Conservation (phyloP, 2,888 invertebrate species). For the Caenorhabditis parvicauda region DNA sequence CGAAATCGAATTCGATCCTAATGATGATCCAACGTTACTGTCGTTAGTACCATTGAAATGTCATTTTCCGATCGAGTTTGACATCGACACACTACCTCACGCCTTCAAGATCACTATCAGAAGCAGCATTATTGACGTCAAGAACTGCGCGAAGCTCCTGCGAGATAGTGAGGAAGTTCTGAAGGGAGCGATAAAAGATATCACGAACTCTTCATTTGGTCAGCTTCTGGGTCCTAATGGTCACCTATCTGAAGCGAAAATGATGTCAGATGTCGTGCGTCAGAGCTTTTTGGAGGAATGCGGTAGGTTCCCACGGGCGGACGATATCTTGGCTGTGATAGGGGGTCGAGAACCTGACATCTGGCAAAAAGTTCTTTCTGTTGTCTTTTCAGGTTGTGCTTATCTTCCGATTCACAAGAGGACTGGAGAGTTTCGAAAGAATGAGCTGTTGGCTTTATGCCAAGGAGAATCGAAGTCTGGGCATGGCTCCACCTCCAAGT, state of each 20-base stretch:
- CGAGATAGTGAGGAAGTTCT: not conserved
- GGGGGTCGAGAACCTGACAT: constrained; percentile 14
- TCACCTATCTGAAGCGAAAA: too few species aligned
- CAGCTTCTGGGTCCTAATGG: too few species aligned
- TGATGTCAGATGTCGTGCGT: not conserved
- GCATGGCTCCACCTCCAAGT: not conserved
- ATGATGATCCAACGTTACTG: constrained; percentile 29
- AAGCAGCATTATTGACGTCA: too few species aligned
- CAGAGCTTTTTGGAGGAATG: constrained; percentile 6
- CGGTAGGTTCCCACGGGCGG: constrained; percentile 26
- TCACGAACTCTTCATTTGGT: too few species aligned
- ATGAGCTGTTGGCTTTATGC: too few species aligned
- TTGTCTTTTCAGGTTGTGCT: constrained; percentile 9
- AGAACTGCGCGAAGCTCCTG: not conserved
- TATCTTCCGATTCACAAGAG: constrained; percentile 16
- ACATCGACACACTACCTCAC: constrained; percentile 24
- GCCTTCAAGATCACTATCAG: constrained; percentile 13
- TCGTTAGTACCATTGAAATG: constrained; percentile 23
- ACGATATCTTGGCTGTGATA: constrained; percentile 40
- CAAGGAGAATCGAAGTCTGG: too few species aligned
- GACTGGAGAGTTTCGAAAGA: constrained; percentile 11
- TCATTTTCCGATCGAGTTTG: constrained; percentile 37
- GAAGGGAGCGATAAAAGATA: too few species aligned
- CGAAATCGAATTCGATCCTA: constrained; percentile 36
- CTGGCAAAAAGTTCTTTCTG: too few species aligned